phyloP scores from a whole-genome alignment of 2,113 vertebrate genomes.

The Seriola aureovittata region DNA sequence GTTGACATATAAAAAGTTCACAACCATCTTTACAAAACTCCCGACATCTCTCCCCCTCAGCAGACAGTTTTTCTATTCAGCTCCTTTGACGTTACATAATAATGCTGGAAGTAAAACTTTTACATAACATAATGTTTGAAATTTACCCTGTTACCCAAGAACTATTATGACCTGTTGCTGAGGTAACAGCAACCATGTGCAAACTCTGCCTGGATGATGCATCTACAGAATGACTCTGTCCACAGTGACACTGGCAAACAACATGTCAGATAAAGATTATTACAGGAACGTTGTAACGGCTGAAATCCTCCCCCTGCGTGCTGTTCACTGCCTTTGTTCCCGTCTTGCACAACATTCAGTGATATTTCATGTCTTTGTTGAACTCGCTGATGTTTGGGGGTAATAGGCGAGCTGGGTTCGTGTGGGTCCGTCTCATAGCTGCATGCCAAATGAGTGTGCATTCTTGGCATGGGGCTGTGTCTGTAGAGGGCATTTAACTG shows the following conservation, averaged over 20 bases:
- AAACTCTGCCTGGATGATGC: not conserved
- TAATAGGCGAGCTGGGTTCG: conserved; percentile 14
- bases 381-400: not conserved
- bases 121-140: no score
- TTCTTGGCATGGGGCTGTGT: conserved; percentile 55
- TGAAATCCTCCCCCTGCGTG: not conserved
- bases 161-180: not conserved
- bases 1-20: not conserved
- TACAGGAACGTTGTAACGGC: not conserved
- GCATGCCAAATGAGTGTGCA: conserved; percentile 61
- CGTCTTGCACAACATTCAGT: not conserved
- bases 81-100: no score
- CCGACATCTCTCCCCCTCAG: not conserved
- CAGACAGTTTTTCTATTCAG: not conserved
- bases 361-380: conserved; percentile 1
- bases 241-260: not conserved
- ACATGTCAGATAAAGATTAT: not conserved
- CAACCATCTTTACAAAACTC: not conserved
- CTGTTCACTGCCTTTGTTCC: not conserved
- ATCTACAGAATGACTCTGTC: not conserved
- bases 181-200: not conserved
- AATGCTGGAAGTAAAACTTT: no score
- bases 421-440: conserved; percentile 51
- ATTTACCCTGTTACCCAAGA: no score
- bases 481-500: conserved; percentile 41